These are phyloP conservation scores for Cydia strobilella DNA, from an alignment of 1,140 invertebrate species.

Conservation along the genomic window DNA sequence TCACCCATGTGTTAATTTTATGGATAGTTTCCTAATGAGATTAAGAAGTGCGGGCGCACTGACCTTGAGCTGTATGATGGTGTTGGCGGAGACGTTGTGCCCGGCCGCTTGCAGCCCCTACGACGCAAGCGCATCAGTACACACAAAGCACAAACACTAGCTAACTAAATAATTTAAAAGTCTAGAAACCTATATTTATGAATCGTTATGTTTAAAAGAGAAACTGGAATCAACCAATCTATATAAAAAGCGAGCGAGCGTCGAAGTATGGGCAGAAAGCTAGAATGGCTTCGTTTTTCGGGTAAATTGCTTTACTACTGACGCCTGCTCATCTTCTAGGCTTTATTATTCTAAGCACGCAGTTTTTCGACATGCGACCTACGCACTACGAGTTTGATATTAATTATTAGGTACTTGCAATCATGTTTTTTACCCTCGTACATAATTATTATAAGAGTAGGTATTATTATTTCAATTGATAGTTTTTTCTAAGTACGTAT, in stretches of 20 bases:
- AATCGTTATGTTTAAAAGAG: background rate
- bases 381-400: background rate
- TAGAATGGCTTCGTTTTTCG: too few species aligned
- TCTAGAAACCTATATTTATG: background rate
- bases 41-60: constrained; percentile 71
- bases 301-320: too few species aligned
- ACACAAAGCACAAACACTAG: constrained; percentile 38
- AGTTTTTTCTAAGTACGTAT: too few species aligned
- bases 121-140: constrained; percentile 45
- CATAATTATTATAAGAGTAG: too few species aligned
- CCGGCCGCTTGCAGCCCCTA: constrained; percentile 93
- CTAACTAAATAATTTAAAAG: background rate
- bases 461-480: background rate
- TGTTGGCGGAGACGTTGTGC: constrained; percentile 93
- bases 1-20: background rate
- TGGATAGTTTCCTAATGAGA: background rate
- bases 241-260: too few species aligned
- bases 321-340: background rate
- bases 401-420: too few species aligned
- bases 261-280: too few species aligned
- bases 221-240: too few species aligned
- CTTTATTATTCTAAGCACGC: constrained; percentile 1
- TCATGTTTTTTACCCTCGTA: too few species aligned
- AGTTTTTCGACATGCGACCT: background rate
- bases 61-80: constrained; percentile 94